Evolutionary conservation across 2,113 vertebrate species (phyloP), one percentile per base, ranked within the genome.

Genomic region (Tetrao urogallus): DNA sequence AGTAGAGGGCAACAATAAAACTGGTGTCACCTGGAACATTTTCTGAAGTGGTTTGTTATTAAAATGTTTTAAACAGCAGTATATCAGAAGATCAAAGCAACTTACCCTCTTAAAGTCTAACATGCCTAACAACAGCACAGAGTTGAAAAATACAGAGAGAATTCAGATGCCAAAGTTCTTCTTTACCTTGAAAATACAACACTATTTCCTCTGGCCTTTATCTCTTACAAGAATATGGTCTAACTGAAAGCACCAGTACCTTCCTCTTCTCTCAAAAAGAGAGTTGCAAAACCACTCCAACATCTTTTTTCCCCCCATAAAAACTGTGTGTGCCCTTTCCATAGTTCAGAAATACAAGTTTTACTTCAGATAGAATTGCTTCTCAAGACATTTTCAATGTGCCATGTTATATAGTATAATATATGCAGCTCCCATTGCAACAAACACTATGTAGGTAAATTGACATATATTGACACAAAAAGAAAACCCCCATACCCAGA

Each of bases 391-490:
- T 11, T 32, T 38, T 3, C 52, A 4, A 17, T 2, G 27, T 3
- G 28, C 15, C 30, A 1, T 2, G 4, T 14, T 0, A 1, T 1
- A 2, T 2, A 8, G 15, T 30, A 4, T 2, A 8, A 52, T 0
- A 19, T 8, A 1, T 1, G 28, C 13, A 8, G 2, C 5, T 28
- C 64, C 4, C 1, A 27, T 2, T 3, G 2, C n/a, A 6, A 11
- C 3, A 13, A 60, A 72, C 27, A 9, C 6, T 47, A 13, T 22
- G 13, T 7, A 22, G 8, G 28, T 16, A 43, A 13, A 50, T 4
- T 4, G 4, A 12, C 17, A 10, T 0, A 6, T 3, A 3, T 0
- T 5, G 48, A 50, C 32, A 3, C 18, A 10, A 17, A 10, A 6
- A 6, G 36, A 4, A 36, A 32, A 10, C 10, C 34, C 6, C 8